Conservation (phyloP, 2,113 vertebrate genomes). For the Myxocyprinus asiaticus region DNA sequence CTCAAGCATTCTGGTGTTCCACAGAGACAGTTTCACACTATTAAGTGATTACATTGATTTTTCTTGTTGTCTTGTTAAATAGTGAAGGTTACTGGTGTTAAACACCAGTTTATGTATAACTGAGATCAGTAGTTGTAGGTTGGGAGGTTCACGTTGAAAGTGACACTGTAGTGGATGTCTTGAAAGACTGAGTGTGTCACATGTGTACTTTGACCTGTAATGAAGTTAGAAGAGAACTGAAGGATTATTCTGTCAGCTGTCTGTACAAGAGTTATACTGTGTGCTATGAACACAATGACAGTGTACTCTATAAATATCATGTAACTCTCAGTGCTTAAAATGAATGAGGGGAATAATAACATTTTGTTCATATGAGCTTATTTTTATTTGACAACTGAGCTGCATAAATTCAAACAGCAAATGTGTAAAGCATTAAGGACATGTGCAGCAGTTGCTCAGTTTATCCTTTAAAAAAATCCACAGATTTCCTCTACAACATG, state of each 20-base stretch:
- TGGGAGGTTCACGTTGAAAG: background rate
- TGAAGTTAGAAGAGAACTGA: background rate
- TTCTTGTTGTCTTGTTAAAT: background rate
- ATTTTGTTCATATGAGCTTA: slow-evolving; percentile 62
- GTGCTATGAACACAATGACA: background rate
- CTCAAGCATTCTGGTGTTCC: background rate
- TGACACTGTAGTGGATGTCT: background rate
- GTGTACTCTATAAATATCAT: background rate
- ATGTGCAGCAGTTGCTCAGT: slow-evolving; percentile 89
- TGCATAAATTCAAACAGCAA: slow-evolving; percentile 96
- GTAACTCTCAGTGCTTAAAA: background rate
- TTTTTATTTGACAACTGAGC: slow-evolving; percentile 90
- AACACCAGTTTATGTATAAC: background rate
- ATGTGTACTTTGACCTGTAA: background rate
- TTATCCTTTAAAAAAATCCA: slow-evolving; percentile 82
- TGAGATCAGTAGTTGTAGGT: background rate
- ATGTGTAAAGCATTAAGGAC: slow-evolving; percentile 95
- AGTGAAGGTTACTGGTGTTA: background rate
- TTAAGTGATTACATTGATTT: background rate
- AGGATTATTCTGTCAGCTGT: background rate
- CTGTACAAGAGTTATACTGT: background rate
- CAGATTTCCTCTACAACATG: slow-evolving; percentile 93
- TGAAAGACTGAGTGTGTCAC: background rate
- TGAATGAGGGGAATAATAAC: background rate
- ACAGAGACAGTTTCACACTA: background rate